These are phyloP conservation scores for Stomatorhinus walkeri DNA, from an alignment of 2,797 vertebrate species.

Conservation along the genomic window DNA sequence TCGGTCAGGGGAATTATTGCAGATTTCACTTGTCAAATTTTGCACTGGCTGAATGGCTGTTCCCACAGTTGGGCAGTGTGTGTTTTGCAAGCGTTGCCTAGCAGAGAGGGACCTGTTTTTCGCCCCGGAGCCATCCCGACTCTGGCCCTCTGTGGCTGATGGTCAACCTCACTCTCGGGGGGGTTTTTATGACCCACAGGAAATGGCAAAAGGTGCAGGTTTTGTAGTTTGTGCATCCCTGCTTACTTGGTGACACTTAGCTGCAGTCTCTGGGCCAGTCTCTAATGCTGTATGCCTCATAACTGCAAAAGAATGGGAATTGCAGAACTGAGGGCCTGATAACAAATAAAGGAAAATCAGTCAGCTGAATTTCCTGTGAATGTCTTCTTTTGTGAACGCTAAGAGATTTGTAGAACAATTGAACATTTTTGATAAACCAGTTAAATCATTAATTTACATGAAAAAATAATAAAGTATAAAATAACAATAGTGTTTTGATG, in stretches of 20 bases:
- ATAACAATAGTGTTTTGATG: background rate
- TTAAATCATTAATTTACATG: background rate
- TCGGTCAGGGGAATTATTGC: conserved; percentile 39
- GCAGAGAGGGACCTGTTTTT: conserved; percentile 47
- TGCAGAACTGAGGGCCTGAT: background rate
- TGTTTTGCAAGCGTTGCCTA: conserved; percentile 53
- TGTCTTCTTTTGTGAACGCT: background rate
- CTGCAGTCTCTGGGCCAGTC: conserved; percentile 59
- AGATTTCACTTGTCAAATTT: conserved; percentile 51
- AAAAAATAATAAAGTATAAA: background rate
- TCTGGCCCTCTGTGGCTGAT: conserved; percentile 36
- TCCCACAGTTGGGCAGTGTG: conserved; percentile 46
- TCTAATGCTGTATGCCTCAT: conserved; percentile 38
- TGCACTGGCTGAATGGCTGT: conserved; percentile 40
- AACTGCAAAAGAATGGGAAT: background rate
- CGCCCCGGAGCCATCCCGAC: conserved; percentile 36
- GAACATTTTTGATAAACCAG: background rate
- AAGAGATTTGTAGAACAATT: background rate
- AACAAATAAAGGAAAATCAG: background rate
- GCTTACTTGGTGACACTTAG: conserved; percentile 54
- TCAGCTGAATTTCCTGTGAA: background rate
- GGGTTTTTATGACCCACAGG: conserved; percentile 53
- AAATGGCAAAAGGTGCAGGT: conserved; percentile 47
- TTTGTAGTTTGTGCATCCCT: conserved; percentile 52
- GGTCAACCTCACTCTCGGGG: conserved; percentile 46